Base-by-base conservation (phyloP, 2,113 vertebrate species). In the Indicator indicator region DNA sequence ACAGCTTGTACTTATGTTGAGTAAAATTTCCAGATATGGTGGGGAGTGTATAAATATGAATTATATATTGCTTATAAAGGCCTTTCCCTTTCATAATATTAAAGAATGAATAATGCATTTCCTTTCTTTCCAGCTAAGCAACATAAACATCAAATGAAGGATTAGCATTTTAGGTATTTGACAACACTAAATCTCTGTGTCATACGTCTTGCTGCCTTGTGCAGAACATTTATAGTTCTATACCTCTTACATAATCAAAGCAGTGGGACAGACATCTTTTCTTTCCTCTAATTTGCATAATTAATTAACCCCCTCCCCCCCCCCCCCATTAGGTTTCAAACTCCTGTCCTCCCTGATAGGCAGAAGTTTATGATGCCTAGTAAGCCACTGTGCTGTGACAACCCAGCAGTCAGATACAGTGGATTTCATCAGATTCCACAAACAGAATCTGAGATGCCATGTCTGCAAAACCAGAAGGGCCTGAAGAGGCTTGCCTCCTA, bases 131-230 rank as follows among this genome's bases (percentile, higher is more conserved):
- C 58, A 88, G 90, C 83, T 88, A 88, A 93, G 92, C 70, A 91
- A 90, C 90, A 94, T 84, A 90, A 93, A 92, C 96, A 94, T 94
- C 90, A 95, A 95, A 97, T 89, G 69, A 88, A 88, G 67, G 83
- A 95, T 96, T 90, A 97, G 70, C 58, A 88, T 86, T 95, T 86
- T 77, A 91, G 85, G 44, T 88, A 85, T 90, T 83, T 79, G 88
- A 90, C 88, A 89, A 70, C 59, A 70, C 76, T 94, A 93, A 95
- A 93, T 82, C 83, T 78, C 90, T 88, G 65, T 94, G 95, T 95
- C 88, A 84, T 81, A 78, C 21, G 38, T 86, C 86, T 90, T 92
- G 74, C 83, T 94, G 80, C 80, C 91, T 84, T 58, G 16, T 59
- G 82, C 69, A 75, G 73, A 59, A 77, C 64, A 90, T 79, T 86